Evolutionary conservation across 2,888 invertebrate species (phyloP), one percentile per base, ranked within the genome.

Genomic region (Acronicta alni): DNA sequence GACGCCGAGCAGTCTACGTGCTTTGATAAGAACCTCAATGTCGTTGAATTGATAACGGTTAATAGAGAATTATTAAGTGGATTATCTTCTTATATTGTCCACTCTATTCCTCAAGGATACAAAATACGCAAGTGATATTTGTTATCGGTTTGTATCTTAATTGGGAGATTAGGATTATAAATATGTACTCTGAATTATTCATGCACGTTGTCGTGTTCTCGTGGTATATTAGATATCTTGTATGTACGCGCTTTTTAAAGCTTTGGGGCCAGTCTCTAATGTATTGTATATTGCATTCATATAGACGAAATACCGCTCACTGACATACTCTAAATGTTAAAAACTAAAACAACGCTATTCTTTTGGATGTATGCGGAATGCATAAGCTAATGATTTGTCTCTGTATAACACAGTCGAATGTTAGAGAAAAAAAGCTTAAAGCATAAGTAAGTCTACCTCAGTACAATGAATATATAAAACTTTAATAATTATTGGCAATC

Each of bases 1-100:
- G 55, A 39, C 70, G 65, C 70, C 70, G 20, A 10, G 65, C 65
- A 35, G 67, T 69, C 67, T 67, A 47, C 38, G 1, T 44, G 41
- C 8, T 12, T 16, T 16, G 30, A 52, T 54, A 48, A 42, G 49
- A 35, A 15, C 18, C 35, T 63, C 39, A 67, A 51, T 44, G 53
- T 51, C 58, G 39, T 58, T 32, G 3, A 0, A 26, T n/a, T 9
- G 53, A 54, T 67, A 67, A 23, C 46, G 39, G 5, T 3, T 39
- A 41, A 20, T 38, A 15, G 26, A 8, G 48, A 38, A 38, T 46
- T 49, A 37, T 39, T 46, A 6, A 16, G n/a, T 32, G 17, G 58
- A 54, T 69, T 64, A 63, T 12, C 46, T 15, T 51, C 15, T 43
- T 66, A 56, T 57, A 62, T 62, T 42, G 51, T n/a, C 20, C n/a